Evolutionary conservation across 1,140 invertebrate species (phyloP).

Genomic region (Nasonia vitripennis): DNA sequence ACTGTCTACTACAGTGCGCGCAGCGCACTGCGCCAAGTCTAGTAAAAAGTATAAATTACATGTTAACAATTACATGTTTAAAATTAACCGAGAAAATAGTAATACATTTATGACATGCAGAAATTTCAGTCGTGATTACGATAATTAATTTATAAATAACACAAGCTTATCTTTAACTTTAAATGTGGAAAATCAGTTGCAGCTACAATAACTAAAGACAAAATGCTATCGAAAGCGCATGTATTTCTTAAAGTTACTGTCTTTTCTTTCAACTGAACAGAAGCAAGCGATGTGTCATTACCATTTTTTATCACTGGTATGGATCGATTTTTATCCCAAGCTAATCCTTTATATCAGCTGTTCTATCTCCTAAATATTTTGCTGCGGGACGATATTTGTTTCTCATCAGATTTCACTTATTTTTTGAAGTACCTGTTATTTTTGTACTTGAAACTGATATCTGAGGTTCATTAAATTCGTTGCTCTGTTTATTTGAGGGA

Average conservation of each 20-base stretch:
- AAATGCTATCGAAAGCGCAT: constrained; percentile 4
- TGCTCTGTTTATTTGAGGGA: too few species aligned
- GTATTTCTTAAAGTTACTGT: neutral
- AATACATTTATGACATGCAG: too few species aligned
- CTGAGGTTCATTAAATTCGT: too few species aligned
- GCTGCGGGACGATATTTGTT: neutral
- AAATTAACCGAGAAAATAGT: too few species aligned
- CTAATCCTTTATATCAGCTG: neutral
- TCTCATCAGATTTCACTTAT: neutral
- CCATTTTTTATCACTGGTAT: constrained; percentile 1
- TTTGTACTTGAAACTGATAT: neutral
- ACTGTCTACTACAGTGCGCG: too few species aligned
- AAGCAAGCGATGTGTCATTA: neutral
- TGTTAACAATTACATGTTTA: too few species aligned
- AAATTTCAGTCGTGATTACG: too few species aligned
- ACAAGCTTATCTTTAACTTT: neutral
- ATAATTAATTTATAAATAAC: neutral
- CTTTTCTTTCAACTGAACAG: neutral
- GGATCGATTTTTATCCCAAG: neutral
- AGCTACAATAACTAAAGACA: neutral
- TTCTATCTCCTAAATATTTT: constrained; percentile 9
- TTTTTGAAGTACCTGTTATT: neutral
- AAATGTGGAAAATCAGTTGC: neutral
- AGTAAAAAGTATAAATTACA: too few species aligned
- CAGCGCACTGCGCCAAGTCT: too few species aligned